Evolutionary conservation across 1,140 invertebrate genomes (phyloP).

Genomic region (Alviniconcha marisindica): DNA sequence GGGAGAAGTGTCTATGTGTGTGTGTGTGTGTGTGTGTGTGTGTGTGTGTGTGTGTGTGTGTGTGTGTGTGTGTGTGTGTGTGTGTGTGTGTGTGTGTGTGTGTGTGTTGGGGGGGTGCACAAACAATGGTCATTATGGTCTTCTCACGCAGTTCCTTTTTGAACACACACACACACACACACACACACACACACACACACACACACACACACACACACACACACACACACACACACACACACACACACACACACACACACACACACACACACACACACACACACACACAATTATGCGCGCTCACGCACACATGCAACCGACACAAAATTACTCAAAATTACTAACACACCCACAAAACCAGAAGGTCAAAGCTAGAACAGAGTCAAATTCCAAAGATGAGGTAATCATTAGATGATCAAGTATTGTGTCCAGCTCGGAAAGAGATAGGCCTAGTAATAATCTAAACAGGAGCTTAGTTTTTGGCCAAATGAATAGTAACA

Average conservation of each 20-base stretch:
- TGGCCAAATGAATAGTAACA: too few species aligned
- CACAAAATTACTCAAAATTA: too few species aligned
- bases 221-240: slow-evolving; percentile 26
- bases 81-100: slow-evolving; percentile 26
- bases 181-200: background rate
- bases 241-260: slow-evolving; percentile 5
- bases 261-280: slow-evolving; percentile 10
- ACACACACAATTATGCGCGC: slow-evolving; percentile 3
- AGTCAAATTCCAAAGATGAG: too few species aligned
- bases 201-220: slow-evolving; percentile 21
- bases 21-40: slow-evolving; percentile 26
- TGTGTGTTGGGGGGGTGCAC: background rate
- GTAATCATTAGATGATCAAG: too few species aligned
- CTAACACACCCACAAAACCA: too few species aligned
- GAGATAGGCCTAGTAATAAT: too few species aligned
- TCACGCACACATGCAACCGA: too few species aligned
- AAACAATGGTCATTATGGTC: background rate
- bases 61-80: slow-evolving; percentile 24
- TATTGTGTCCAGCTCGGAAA: too few species aligned
- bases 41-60: slow-evolving; percentile 26
- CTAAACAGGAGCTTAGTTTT: too few species aligned
- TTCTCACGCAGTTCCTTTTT: background rate
- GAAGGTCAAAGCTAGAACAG: too few species aligned
- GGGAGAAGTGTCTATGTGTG: background rate
- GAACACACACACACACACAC: background rate